A percentile compares a stretch with the other conserved stretches of the same genome.
These are phyloP conservation scores for Aplocera efformata DNA, from an alignment of 2,888 invertebrate species.

Conservation along the genomic window DNA sequence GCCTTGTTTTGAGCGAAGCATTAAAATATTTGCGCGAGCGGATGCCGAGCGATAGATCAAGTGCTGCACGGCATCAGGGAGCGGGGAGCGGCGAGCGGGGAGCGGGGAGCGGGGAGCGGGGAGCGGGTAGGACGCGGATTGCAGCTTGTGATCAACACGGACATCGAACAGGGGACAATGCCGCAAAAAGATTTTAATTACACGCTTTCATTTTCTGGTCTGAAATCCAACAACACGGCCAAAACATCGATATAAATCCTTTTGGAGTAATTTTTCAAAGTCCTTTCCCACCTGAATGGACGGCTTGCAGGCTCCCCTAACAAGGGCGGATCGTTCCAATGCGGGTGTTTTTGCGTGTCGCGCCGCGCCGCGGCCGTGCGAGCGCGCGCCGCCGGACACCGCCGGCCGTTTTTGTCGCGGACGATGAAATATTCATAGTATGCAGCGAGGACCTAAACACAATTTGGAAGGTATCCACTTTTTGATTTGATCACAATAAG, in stretches of 20 bases:
- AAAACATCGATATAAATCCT: constrained; percentile 16
- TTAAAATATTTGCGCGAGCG: too few species aligned
- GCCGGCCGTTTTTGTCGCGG: constrained; percentile 44
- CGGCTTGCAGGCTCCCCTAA: constrained; percentile 24
- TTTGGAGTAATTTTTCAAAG: constrained; percentile 9
- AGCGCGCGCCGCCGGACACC: constrained; percentile 41
- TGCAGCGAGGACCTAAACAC: constrained; percentile 33
- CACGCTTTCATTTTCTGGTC: constrained; percentile 3
- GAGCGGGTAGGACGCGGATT: too few species aligned
- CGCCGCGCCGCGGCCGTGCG: constrained; percentile 31
- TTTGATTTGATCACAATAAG: constrained; percentile 31
- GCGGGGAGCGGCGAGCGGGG: too few species aligned
- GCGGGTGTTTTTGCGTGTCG: constrained; percentile 47
- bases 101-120: too few species aligned
- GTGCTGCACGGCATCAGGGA: too few species aligned
- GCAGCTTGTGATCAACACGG: too few species aligned
- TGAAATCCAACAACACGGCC: constrained; percentile 8
- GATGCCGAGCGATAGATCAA: too few species aligned
- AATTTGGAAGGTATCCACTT: constrained; percentile 32
- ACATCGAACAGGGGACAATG: neutral
- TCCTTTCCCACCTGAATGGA: constrained; percentile 22
- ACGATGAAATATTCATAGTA: constrained; percentile 65
- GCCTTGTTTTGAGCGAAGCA: too few species aligned
- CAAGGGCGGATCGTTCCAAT: constrained; percentile 47
- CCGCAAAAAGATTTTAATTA: constrained; percentile 9